These are phyloP conservation scores for Drosophila diplacantha DNA, from an alignment of 2,888 invertebrate species.

Conservation along the genomic window DNA sequence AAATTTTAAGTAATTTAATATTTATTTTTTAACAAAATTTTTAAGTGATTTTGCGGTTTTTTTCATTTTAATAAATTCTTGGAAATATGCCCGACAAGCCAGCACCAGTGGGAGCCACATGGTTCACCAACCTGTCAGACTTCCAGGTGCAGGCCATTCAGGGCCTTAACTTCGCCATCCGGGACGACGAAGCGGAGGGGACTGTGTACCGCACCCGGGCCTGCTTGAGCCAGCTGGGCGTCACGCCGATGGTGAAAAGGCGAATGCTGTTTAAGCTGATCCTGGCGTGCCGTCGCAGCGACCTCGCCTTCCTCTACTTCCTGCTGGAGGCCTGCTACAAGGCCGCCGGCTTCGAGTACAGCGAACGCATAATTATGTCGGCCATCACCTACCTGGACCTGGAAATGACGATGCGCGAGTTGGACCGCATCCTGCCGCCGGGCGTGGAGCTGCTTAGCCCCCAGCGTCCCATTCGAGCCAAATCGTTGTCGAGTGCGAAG, in stretches of 20 bases:
- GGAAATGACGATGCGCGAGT: conserved; percentile 56
- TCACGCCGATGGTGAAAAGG: conserved; percentile 44
- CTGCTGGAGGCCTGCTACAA: conserved; percentile 59
- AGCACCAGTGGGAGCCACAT: conserved; percentile 11
- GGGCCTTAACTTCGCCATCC: conserved; percentile 40
- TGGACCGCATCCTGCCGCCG: conserved; percentile 61
- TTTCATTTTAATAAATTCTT: neutral
- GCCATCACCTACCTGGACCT: conserved; percentile 59
- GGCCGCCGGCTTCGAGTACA: conserved; percentile 37
- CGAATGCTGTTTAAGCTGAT: conserved; percentile 21
- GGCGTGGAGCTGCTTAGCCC: conserved; percentile 3
- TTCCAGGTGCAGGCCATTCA: conserved; percentile 40
- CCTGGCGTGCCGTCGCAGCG: conserved; percentile 52
- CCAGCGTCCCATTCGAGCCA: neutral
- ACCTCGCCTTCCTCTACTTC: conserved; percentile 67
- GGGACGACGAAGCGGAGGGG: conserved; percentile 56
- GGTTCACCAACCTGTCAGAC: conserved; percentile 32
- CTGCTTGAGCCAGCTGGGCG: conserved; percentile 45
- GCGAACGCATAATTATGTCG: conserved; percentile 58
- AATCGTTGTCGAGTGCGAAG: neutral
- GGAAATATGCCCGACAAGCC: conserved; percentile 3
- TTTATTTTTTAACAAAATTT: conserved; percentile 18
- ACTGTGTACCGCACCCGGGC: conserved; percentile 42
- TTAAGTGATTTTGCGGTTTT: conserved; percentile 6
- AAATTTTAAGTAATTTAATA: neutral